phyloP scores from a whole-genome alignment of 2,888 invertebrate genomes.

The Aricia artaxerxes region DNA sequence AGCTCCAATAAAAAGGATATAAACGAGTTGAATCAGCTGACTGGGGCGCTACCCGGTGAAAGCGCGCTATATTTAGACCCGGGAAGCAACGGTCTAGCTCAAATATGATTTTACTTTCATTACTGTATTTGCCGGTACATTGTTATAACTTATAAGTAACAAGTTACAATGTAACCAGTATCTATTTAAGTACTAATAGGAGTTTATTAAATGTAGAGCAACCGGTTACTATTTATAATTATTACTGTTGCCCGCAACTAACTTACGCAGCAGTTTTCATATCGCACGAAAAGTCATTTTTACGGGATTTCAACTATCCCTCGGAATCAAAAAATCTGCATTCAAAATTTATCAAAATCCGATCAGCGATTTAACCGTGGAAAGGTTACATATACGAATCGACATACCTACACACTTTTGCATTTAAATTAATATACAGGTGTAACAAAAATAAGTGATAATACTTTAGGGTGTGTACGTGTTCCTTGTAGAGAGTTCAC shows the following conservation, averaged over 20 bases:
- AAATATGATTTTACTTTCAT: constrained; percentile 26
- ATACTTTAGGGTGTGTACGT: no score
- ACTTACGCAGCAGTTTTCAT: not conserved
- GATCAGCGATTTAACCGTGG: no score
- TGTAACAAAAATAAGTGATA: no score
- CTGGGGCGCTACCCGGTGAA: constrained; percentile 53
- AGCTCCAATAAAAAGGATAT: constrained; percentile 39
- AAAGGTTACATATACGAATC: no score
- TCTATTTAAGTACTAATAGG: not conserved
- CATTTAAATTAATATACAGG: no score
- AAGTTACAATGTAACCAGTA: constrained; percentile 9
- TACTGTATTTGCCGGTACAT: not conserved
- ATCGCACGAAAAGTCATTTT: not conserved
- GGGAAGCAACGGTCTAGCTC: constrained; percentile 36
- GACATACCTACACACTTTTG: no score
- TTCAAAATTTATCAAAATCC: no score
- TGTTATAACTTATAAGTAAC: not conserved
- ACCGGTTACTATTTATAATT: not conserved
- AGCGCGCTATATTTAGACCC: constrained; percentile 57
- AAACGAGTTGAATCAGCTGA: constrained; percentile 56
- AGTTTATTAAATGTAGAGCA: not conserved
- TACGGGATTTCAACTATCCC: not conserved
- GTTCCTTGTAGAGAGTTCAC: no score
- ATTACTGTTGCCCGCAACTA: not conserved
- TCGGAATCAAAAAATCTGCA: no score